Percentiles rank a stretch among this genome's conserved stretches.
Evolutionary conservation across 53 echinoderm and acorn worm genomes (phyloP).

Genomic region (Mesocentrotus franciscanus): DNA sequence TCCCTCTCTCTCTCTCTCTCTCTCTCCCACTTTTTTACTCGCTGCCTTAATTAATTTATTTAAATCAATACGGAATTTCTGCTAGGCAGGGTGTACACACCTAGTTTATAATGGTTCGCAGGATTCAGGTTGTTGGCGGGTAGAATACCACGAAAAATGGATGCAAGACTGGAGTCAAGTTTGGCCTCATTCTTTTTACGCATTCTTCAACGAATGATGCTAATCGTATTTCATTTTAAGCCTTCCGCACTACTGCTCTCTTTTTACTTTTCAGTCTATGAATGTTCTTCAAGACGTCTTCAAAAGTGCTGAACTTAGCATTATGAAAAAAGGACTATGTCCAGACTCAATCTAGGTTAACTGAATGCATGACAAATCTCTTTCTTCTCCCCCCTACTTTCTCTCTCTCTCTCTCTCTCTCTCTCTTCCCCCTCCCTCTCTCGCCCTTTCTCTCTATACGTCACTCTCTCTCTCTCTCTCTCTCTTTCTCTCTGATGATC

Average conservation of each 20-base stretch:
- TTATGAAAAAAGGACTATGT: no score
- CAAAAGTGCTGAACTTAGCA: no score
- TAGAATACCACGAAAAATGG: not conserved
- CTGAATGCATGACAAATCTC: no score
- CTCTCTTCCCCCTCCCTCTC: no score
- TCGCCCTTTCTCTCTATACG: no score
- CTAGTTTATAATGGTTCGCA: slow-evolving; percentile 34
- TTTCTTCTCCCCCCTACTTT: no score
- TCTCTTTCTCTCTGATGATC: no score
- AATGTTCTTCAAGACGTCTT: not conserved
- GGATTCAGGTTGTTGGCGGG: slow-evolving; percentile 3
- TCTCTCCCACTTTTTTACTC: not conserved
- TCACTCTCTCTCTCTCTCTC: no score
- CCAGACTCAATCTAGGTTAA: no score
- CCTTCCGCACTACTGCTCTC: not conserved
- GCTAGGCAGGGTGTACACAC: slow-evolving; percentile 45
- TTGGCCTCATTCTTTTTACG: not conserved
- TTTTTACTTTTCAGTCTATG: not conserved
- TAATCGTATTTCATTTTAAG: slow-evolving; percentile 2
- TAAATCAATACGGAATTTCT: slow-evolving; percentile 53
- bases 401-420: no score
- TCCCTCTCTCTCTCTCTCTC: slow-evolving; percentile 23
- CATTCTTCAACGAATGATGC: not conserved
- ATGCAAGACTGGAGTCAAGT: not conserved
- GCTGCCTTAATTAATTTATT: slow-evolving; percentile 55